Percentiles rank a stretch among this genome's conserved stretches.
Evolutionary conservation across 2,797 vertebrate genomes (phyloP).

Genomic region (Pipistrellus nathusii): DNA sequence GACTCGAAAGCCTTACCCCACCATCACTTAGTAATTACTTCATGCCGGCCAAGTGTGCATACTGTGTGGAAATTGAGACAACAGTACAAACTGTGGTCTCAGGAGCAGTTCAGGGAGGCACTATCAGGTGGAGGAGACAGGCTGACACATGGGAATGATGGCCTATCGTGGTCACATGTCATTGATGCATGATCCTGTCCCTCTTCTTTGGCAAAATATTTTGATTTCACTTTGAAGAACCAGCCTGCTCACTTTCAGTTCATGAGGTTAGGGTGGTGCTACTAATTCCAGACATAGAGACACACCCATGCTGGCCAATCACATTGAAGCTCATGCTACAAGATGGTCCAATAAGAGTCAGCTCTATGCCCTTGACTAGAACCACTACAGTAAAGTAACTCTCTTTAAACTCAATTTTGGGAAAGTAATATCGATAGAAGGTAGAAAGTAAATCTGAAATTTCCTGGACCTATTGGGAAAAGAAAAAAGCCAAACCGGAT

Average conservation of each 20-base stretch:
- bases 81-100: background rate
- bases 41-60: background rate
- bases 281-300: background rate
- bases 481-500: background rate
- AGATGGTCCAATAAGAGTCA: background rate
- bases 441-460: background rate
- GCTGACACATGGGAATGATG: background rate
- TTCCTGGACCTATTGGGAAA: background rate
- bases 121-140: background rate
- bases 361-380: background rate
- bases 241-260: background rate
- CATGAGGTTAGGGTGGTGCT: background rate
- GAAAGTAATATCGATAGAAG: background rate
- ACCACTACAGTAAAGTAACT: background rate
- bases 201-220: background rate
- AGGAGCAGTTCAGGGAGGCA: background rate
- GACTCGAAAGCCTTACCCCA: background rate
- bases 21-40: background rate
- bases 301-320: background rate
- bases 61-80: background rate
- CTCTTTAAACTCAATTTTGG: background rate
- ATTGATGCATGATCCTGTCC: background rate
- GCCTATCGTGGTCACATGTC: background rate
- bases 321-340: background rate
- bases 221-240: slow-evolving; percentile 7